These are phyloP conservation scores for Darevskia mixta DNA, from an alignment of 2,797 vertebrate species.

Conservation along the genomic window DNA sequence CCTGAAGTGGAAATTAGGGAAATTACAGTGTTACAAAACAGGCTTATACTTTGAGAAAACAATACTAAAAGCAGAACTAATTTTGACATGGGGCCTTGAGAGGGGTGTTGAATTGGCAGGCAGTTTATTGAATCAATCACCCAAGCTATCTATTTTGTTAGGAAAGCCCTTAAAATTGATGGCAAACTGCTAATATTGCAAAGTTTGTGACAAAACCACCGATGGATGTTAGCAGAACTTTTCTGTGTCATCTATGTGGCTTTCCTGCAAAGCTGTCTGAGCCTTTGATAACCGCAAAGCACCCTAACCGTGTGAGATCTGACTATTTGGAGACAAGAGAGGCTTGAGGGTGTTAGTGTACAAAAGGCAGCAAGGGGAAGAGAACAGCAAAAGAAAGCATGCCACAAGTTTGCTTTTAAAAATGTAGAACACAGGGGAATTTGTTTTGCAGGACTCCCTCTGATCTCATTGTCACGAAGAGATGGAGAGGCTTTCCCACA, in stretches of 20 bases:
- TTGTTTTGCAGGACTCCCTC: constrained; percentile 14
- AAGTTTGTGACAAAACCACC: neutral
- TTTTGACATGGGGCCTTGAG: neutral
- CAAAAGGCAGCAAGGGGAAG: neutral
- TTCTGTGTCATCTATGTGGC: neutral
- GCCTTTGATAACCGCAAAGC: neutral
- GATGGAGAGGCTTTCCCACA: constrained; percentile 69
- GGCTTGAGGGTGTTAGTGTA: neutral
- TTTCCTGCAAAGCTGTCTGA: neutral
- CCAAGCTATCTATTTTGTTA: neutral
- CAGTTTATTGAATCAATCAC: neutral
- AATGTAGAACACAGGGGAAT: constrained; percentile 28
- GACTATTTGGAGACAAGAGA: neutral
- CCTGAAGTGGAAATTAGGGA: neutral
- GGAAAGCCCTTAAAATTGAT: neutral
- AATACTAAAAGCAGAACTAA: neutral
- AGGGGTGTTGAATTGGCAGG: neutral
- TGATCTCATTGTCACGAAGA: constrained; percentile 36
- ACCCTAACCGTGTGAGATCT: neutral
- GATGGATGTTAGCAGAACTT: neutral
- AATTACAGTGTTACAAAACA: neutral
- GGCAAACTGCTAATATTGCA: neutral
- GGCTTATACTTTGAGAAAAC: neutral
- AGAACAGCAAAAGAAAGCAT: constrained; percentile 43
- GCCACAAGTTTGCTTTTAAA: constrained; percentile 42